These are phyloP conservation scores for Orchesella cincta DNA, from an alignment of 1,140 invertebrate species.

Conservation along the genomic window DNA sequence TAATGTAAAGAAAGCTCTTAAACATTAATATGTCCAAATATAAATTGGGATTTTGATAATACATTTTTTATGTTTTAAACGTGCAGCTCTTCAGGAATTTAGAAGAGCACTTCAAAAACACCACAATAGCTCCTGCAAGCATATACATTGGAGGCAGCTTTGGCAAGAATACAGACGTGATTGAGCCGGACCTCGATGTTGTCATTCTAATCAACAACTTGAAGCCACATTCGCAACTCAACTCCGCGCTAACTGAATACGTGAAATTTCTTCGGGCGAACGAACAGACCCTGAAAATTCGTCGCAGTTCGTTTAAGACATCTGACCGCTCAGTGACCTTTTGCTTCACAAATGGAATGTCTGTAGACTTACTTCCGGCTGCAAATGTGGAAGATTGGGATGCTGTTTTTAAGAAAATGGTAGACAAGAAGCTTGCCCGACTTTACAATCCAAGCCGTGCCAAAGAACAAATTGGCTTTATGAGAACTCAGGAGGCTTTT, in stretches of 20 bases:
- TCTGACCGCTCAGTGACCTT: not conserved
- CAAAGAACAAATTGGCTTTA: not conserved
- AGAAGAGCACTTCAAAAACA: too few species aligned
- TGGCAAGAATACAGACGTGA: conserved; percentile 3
- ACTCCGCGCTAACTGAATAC: not conserved
- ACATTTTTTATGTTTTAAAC: too few species aligned
- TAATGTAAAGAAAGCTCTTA: too few species aligned
- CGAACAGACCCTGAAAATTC: not conserved
- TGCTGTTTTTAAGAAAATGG: not conserved
- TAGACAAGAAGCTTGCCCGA: not conserved
- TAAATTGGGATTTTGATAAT: too few species aligned
- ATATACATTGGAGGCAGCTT: too few species aligned
- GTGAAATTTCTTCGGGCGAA: not conserved
- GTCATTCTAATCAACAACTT: not conserved
- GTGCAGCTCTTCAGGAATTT: too few species aligned
- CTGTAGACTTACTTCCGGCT: not conserved
- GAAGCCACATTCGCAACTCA: not conserved
- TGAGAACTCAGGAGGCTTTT: not conserved
- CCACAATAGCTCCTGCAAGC: too few species aligned
- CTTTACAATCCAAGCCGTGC: not conserved
- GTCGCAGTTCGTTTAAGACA: too few species aligned
- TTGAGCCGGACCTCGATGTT: not conserved
- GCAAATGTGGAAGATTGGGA: not conserved
- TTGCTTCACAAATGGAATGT: not conserved
- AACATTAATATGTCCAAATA: too few species aligned